Evolutionary conservation across 2,888 invertebrate species (phyloP).

Genomic region (Calephelis perditalis): DNA sequence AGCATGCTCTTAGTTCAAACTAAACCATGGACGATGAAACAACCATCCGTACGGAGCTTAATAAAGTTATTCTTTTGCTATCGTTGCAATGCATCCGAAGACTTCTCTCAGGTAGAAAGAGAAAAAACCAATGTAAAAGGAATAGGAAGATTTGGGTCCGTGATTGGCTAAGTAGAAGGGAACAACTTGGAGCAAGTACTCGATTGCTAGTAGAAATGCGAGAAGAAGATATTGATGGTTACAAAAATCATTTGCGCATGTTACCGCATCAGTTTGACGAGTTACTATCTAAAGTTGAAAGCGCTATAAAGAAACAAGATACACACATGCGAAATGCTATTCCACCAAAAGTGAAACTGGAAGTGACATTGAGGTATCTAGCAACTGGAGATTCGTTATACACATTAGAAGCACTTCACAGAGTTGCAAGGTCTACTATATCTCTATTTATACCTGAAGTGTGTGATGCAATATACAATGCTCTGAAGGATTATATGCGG

Average conservation of each 20-base stretch:
- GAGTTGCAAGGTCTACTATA: slow-evolving; percentile 32
- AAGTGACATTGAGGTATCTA: slow-evolving; percentile 25
- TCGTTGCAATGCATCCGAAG: background rate
- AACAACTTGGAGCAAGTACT: slow-evolving; percentile 18
- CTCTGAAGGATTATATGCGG: slow-evolving; percentile 15
- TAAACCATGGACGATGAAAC: slow-evolving; percentile 2
- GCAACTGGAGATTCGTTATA: slow-evolving; percentile 33
- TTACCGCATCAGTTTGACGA: slow-evolving; percentile 29
- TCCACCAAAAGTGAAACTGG: slow-evolving; percentile 37
- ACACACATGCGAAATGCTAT: slow-evolving; percentile 36
- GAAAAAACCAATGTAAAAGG: too few relatives aligned
- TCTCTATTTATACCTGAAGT: slow-evolving; percentile 36
- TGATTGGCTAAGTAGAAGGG: background rate
- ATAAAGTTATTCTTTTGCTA: slow-evolving; percentile 1
- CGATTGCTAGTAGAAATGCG: slow-evolving; percentile 29
- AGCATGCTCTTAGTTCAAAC: slow-evolving; percentile 3
- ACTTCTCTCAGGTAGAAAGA: too few relatives aligned
- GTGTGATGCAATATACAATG: slow-evolving; percentile 20
- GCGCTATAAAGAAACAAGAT: slow-evolving; percentile 32
- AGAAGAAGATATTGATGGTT: slow-evolving; percentile 31
- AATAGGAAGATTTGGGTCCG: too few relatives aligned
- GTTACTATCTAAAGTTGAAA: slow-evolving; percentile 29
- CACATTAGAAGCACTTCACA: slow-evolving; percentile 33
- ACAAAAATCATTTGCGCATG: slow-evolving; percentile 30
- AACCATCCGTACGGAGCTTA: background rate